These are phyloP conservation scores for Numenius arquata DNA, from an alignment of 2,113 vertebrate genomes.

Conservation along the genomic window DNA sequence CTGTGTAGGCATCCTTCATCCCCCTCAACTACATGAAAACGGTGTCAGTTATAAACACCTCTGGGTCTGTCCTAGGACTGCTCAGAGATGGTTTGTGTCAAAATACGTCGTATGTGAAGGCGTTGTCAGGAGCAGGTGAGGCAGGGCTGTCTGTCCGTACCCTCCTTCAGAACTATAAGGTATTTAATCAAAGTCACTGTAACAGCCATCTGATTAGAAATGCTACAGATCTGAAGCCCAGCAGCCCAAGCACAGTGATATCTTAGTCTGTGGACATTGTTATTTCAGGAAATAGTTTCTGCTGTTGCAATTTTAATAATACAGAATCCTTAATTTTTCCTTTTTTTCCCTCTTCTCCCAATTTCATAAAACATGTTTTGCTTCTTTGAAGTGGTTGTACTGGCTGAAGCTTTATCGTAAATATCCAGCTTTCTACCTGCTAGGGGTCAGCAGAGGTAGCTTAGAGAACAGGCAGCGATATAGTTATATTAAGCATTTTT, in stretches of 20 bases:
- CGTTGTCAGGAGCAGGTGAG: neutral
- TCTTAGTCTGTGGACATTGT: neutral
- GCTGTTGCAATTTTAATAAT: neutral
- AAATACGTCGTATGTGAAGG: fast-evolving
- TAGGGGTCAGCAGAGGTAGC: neutral
- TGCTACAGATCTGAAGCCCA: neutral
- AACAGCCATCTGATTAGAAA: neutral
- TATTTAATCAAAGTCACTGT: neutral
- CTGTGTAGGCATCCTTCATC: neutral
- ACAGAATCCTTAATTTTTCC: neutral
- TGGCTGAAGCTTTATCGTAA: neutral
- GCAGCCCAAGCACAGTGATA: neutral
- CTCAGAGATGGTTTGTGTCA: neutral
- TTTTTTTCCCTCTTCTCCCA: neutral
- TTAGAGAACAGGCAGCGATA: neutral
- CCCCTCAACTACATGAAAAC: neutral
- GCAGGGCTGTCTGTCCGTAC: neutral
- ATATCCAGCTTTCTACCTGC: neutral
- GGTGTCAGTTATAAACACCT: neutral
- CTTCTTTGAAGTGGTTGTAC: neutral
- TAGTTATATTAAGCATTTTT: neutral
- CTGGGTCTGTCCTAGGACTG: neutral
- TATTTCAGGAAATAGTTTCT: neutral
- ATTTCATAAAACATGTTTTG: neutral
- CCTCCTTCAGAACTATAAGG: neutral